Percentiles rank a stretch among this genome's conserved stretches.
phyloP scores from a whole-genome alignment of 2,797 vertebrate species.

The Buceros bicornis region DNA sequence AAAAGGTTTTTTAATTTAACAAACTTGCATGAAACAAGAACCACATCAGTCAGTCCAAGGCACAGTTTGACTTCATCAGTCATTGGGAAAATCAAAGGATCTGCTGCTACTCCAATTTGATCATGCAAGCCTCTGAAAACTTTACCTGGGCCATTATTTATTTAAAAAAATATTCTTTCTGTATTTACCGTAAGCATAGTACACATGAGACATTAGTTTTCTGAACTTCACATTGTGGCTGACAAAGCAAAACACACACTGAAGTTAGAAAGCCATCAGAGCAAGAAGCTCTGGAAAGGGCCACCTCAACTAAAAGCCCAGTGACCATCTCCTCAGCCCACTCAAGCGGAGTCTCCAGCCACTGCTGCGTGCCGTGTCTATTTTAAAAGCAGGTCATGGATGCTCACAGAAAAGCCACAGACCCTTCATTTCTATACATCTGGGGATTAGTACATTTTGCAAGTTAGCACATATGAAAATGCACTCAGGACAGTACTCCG shows the following conservation, averaged over 20 bases:
- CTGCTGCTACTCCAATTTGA: background rate
- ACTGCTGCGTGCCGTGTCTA: background rate
- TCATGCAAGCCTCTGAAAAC: background rate
- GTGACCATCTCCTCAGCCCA: background rate
- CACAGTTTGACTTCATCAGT: background rate
- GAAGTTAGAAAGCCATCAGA: background rate
- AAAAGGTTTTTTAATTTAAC: background rate
- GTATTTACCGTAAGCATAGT: background rate
- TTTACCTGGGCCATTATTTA: conserved; percentile 13
- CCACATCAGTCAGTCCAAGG: background rate
- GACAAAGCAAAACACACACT: conserved; percentile 36
- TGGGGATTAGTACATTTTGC: conserved; percentile 51
- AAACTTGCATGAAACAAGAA: background rate
- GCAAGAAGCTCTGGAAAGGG: background rate
- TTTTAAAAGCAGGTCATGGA: conserved; percentile 46
- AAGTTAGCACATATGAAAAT: conserved; percentile 44
- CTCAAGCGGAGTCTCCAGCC: conserved; percentile 4
- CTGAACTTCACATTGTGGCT: background rate
- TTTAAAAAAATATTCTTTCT: conserved; percentile 3
- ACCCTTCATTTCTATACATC: background rate
- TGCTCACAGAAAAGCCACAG: conserved; percentile 37
- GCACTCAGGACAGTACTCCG: background rate
- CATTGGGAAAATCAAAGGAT: background rate
- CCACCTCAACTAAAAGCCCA: conserved; percentile 6
- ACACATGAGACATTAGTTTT: background rate